Evolutionary conservation across 2,888 invertebrate species (phyloP).

Genomic region (Lithophane ornitopus): DNA sequence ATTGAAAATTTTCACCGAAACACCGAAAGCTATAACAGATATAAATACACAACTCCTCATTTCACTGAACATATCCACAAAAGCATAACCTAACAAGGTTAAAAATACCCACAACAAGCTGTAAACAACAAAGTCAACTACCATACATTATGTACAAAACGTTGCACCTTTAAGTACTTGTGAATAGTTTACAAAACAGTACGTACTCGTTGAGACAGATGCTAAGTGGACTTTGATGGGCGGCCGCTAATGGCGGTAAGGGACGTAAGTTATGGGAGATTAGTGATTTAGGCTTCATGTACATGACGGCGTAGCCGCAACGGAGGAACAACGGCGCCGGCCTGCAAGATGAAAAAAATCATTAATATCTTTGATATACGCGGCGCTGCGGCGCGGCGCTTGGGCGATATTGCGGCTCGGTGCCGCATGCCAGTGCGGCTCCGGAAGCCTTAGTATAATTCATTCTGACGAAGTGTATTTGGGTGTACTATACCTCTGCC

Average conservation of each 20-base stretch:
- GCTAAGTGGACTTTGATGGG: constrained; percentile 75
- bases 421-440: too few relatives aligned
- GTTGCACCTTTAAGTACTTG: constrained; percentile 58
- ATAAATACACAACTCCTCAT: neutral
- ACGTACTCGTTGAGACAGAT: constrained; percentile 69
- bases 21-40: neutral
- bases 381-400: too few relatives aligned
- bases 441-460: neutral
- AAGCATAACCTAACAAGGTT: neutral
- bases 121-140: constrained; percentile 24
- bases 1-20: neutral
- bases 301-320: too few relatives aligned
- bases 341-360: too few relatives aligned
- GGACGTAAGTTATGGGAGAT: constrained; percentile 1
- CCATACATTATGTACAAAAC: constrained; percentile 22
- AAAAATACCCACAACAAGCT: constrained; percentile 1
- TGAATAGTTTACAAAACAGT: constrained; percentile 75
- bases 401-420: too few relatives aligned
- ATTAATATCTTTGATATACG: too few relatives aligned
- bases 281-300: constrained; percentile 1
- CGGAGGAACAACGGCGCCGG: too few relatives aligned
- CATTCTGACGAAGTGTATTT: neutral
- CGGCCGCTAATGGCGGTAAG: constrained; percentile 63
- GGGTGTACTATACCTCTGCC: neutral
- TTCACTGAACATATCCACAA: neutral